Evolutionary conservation across 1,140 invertebrate species (phyloP).

Genomic region (Diorhabda sublineata): DNA sequence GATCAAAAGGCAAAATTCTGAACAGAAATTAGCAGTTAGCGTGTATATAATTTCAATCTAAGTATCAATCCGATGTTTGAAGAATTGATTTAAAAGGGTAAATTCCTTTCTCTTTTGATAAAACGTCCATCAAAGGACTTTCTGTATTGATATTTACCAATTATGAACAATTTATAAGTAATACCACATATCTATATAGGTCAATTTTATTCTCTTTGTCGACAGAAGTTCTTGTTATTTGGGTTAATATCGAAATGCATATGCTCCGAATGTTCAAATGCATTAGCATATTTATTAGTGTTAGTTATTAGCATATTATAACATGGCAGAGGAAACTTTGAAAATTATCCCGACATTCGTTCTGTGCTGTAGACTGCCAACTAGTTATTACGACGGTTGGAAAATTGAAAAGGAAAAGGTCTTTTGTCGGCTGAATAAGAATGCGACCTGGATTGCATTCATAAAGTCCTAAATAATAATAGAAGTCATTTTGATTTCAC

Average conservation of each 20-base stretch:
- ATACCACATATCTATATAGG: no score
- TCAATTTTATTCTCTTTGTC: no score
- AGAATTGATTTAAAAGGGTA: no score
- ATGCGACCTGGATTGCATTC: not conserved
- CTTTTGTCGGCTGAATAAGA: constrained; percentile 2
- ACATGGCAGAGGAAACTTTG: not conserved
- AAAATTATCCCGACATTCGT: not conserved
- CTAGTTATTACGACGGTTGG: not conserved
- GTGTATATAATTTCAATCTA: no score
- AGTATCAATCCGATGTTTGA: no score
- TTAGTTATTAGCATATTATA: constrained; percentile 3
- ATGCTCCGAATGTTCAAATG: not conserved
- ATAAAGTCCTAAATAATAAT: not conserved
- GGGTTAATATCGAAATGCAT: not conserved
- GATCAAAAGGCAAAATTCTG: no score
- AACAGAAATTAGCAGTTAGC: no score
- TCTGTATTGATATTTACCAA: no score
- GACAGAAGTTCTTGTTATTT: not conserved
- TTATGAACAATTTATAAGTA: no score
- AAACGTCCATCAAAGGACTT: no score
- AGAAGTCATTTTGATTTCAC: not conserved
- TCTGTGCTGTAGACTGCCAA: not conserved
- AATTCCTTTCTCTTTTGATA: no score
- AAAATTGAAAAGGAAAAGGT: constrained; percentile 2
- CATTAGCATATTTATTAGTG: constrained; percentile 2